A percentile compares a stretch with the other conserved stretches of the same genome.
Evolutionary conservation across 2,113 vertebrate species (phyloP).

Genomic region (Apodemus speciosus): DNA sequence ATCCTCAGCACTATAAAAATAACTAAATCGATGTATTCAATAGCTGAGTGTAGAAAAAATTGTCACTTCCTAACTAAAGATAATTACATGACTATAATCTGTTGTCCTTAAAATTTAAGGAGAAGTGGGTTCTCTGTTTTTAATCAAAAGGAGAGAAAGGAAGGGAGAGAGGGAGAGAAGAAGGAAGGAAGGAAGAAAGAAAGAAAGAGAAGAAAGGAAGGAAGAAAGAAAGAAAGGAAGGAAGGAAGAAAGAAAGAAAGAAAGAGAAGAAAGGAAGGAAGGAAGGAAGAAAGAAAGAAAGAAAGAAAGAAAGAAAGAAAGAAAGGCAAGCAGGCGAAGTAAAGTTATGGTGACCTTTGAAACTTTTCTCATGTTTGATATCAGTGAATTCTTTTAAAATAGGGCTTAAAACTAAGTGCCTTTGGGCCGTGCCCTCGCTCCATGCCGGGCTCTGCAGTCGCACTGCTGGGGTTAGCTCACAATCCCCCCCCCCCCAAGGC

Average conservation of each 20-base stretch:
- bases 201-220: no score
- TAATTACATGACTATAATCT: neutral
- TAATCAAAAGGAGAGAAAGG: neutral
- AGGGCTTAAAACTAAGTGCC: neutral
- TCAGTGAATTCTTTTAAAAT: slow-evolving; percentile 21
- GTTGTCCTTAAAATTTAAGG: slow-evolving; percentile 21
- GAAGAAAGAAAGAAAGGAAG: no score
- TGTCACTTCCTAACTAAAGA: slow-evolving; percentile 20
- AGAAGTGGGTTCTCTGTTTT: neutral
- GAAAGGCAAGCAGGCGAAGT: no score
- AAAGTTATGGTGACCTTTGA: neutral
- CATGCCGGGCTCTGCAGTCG: neutral
- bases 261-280: no score
- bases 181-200: no score
- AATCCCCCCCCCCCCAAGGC: neutral
- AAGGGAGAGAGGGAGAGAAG: no score
- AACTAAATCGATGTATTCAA: neutral
- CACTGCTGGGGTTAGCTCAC: neutral
- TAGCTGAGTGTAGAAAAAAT: neutral
- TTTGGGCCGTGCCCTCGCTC: neutral
- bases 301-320: no score
- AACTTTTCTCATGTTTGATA: neutral
- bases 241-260: no score
- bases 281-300: no score
- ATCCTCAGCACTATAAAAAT: neutral